Percentiles rank a stretch among this genome's conserved stretches.
Conservation (phyloP, 2,888 invertebrate genomes). For the Leucoptera coffeella region DNA sequence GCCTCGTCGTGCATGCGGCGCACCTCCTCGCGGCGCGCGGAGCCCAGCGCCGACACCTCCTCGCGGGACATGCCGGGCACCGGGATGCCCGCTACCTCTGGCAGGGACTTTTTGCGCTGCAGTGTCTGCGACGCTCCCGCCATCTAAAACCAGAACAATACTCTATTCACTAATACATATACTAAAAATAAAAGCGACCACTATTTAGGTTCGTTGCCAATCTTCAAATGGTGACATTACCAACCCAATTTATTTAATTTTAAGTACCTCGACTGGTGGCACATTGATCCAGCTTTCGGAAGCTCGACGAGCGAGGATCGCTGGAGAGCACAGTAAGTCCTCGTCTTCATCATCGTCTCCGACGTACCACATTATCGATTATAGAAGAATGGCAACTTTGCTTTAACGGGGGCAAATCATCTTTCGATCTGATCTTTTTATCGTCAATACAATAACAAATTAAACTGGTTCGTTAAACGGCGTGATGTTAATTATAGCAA, state of each 20-base stretch:
- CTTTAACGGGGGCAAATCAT: not conserved
- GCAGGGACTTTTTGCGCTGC: slow-evolving; percentile 93
- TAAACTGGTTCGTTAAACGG: too few species aligned
- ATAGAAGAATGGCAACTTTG: too few species aligned
- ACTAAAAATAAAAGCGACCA: too few species aligned
- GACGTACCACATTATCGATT: slow-evolving; percentile 65
- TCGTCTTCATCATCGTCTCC: slow-evolving; percentile 79
- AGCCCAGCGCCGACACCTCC: slow-evolving; percentile 91
- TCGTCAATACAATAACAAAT: too few species aligned
- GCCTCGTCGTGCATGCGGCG: slow-evolving; percentile 85
- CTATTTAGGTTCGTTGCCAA: too few species aligned
- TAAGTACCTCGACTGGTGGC: slow-evolving; percentile 75
- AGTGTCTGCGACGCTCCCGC: slow-evolving; percentile 72
- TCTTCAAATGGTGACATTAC: too few species aligned
- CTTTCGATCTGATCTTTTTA: too few species aligned
- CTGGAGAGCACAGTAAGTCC: slow-evolving; percentile 81
- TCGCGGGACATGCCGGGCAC: slow-evolving; percentile 87
- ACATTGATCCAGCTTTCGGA: slow-evolving; percentile 88
- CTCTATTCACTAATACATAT: too few species aligned
- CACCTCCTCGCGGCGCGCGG: slow-evolving; percentile 90
- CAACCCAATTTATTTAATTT: too few species aligned
- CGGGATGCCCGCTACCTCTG: slow-evolving; percentile 72
- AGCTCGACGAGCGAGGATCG: slow-evolving; percentile 77
- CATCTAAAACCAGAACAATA: slow-evolving; percentile 46
- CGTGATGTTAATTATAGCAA: slow-evolving; percentile 13